phyloP scores from a whole-genome alignment of 2,797 vertebrate genomes.

The Chrosomus eos region DNA sequence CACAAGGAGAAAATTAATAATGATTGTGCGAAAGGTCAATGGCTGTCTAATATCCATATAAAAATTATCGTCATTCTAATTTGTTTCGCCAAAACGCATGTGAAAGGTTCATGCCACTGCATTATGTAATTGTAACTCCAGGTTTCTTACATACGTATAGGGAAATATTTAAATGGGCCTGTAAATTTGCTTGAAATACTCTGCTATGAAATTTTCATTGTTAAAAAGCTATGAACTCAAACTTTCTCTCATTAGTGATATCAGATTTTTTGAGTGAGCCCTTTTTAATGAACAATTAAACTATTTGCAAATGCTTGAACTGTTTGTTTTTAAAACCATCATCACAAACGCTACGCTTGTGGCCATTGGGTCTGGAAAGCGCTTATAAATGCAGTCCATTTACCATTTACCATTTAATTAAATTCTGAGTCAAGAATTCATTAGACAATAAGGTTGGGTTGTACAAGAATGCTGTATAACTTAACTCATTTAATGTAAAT shows the following conservation, averaged over 20 bases:
- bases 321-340: neutral
- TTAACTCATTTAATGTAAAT: too few relatives aligned
- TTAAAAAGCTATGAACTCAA: neutral
- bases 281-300: neutral
- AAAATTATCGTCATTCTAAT: neutral
- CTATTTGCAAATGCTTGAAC: neutral
- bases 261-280: neutral
- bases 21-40: conserved; percentile 23
- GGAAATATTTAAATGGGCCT: neutral
- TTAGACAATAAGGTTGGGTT: too few relatives aligned
- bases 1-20: conserved; percentile 5
- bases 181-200: neutral
- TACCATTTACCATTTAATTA: too few relatives aligned
- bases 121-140: neutral
- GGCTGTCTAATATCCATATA: conserved; percentile 1
- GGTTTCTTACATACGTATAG: neutral
- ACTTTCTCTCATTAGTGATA: neutral
- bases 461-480: too few relatives aligned
- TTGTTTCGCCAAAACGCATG: neutral
- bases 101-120: neutral
- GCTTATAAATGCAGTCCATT: too few relatives aligned
- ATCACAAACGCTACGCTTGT: too few relatives aligned
- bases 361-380: too few relatives aligned
- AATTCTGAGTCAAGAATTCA: neutral
- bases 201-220: neutral